Base-by-base conservation (phyloP, 2,797 vertebrate species). In the Sebastes diploproa region DNA sequence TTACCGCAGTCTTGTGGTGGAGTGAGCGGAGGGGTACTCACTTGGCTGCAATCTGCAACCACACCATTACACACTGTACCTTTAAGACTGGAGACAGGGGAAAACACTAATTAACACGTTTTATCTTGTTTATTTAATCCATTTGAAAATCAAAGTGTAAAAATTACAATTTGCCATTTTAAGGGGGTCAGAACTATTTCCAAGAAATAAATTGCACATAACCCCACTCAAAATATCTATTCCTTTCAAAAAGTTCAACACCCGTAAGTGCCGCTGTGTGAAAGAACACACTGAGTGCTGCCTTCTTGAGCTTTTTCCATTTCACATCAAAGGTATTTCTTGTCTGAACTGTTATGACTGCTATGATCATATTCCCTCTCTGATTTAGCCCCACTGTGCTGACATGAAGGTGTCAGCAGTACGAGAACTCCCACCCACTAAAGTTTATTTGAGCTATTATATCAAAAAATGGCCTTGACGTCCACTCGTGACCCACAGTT, bases 381-480 rank as follows among this genome's bases (percentile, higher is more conserved):
- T 75, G 72, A 82, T 88, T 86, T 30, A 72, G 61, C 69, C 76
- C 56, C 9, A 2, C 71, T 69, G 60, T 71, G 61, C 78, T 83
- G 83, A 88, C 83, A 88, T 50, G 32, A 72, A 70, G 66, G 82
- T 87, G 83, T 86, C 60, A 59, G 80, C 76, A 73, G 68, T 74
- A 72, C 9, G 10, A 74, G 58, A 80, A 74, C 84, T 86, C 77
- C 80, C 87, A 87, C 84, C 73, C 86, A 76, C 81, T 69, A 10
- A 75, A 85, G 82, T 92, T 94, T 92, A 90, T 92, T 92, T 91
- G 84, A 87, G 72, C 63, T 86, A 46, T 86, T 82, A 75, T 68
- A 76, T 82, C n/a, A 84, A 82, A 88, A 87, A 69, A 81, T 38
- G 63, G 54, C 78, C 75, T 68, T 72, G 77, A 88, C 86, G 42